Evolutionary conservation across 2,888 invertebrate species (phyloP), one percentile per base, ranked within the genome.

Genomic region (Stomorhina lunata): DNA sequence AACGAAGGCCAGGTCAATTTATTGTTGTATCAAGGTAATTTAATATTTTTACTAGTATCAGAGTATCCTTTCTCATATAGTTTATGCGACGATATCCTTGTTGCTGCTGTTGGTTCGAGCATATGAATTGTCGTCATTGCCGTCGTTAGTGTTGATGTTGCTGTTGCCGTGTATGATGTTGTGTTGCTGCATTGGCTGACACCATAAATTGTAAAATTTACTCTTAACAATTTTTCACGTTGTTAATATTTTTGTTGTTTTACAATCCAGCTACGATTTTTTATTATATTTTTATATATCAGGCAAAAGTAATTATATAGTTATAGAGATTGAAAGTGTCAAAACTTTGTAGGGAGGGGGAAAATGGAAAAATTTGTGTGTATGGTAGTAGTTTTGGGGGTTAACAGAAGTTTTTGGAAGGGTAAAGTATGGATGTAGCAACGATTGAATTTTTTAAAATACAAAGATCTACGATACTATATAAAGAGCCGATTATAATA

Each of bases 1-100:
- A n/a, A 68, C 76, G 75, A 71, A 82, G 78, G 71, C 71, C 79
- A 72, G 79, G 75, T 76, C 79, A 82, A 79, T 82, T 82, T 82
- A 79, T 76, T 72, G 72, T 80, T 80, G 59, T 34, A 68, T 34
- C 71, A 79, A 82, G 82, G 82, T 79, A 82, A 82, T 82, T 82
- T 79, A 82, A 82, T 79, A 79, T 69, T 40, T 25, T 66, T 43
- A 53, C 55, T 80, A n/a, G 4, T 50, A 34, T 27, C n/a, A 10
- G n/a, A n/a, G n/a, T n/a, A n/a, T 71, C 0, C 3, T 34, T 57
- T 43, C 5, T 17, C 15, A 17, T 34, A 3, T 37, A n/a, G n/a
- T 61, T 32, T 69, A 12, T 22, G 7, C 4, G 1, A 32, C 15
- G 20, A 1, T 71, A 27, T 59, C 45, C n/a, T 65, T 43, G 45